Evolutionary conservation across 2,888 invertebrate species (phyloP).

Genomic region (Fissipunctia ypsillon): DNA sequence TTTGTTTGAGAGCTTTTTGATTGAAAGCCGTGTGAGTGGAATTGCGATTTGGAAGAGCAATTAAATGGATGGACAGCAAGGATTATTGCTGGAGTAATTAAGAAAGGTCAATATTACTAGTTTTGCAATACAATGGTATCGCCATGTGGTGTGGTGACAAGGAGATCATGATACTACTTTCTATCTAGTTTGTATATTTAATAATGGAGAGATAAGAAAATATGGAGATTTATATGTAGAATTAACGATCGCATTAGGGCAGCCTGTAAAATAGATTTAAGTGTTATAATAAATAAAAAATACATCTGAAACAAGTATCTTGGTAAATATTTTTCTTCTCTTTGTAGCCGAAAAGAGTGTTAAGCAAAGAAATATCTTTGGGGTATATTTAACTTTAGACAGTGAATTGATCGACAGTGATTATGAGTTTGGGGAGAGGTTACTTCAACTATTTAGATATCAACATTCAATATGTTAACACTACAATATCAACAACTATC

Average conservation of each 20-base stretch:
- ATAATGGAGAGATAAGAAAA: too few species aligned
- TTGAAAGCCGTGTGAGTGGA: neutral
- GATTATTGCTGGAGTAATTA: neutral
- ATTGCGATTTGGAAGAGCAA: neutral
- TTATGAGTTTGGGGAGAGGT: neutral
- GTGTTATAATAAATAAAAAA: too few species aligned
- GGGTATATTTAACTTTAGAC: neutral
- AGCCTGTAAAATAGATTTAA: too few species aligned
- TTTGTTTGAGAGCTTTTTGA: conserved; percentile 7
- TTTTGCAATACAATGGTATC: neutral
- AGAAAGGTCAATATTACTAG: neutral
- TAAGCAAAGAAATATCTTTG: neutral
- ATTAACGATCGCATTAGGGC: too few species aligned
- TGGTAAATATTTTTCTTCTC: too few species aligned
- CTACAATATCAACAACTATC: neutral
- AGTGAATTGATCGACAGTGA: neutral
- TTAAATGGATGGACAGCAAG: neutral
- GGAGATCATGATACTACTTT: too few species aligned
- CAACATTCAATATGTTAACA: neutral
- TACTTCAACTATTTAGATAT: too few species aligned
- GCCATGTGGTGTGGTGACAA: too few species aligned
- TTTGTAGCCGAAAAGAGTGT: neutral
- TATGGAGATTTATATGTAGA: too few species aligned
- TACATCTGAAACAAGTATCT: too few species aligned
- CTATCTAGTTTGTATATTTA: too few species aligned